These are phyloP conservation scores for Eremobia ochroleuca DNA, from an alignment of 2,888 invertebrate genomes.

Conservation along the genomic window DNA sequence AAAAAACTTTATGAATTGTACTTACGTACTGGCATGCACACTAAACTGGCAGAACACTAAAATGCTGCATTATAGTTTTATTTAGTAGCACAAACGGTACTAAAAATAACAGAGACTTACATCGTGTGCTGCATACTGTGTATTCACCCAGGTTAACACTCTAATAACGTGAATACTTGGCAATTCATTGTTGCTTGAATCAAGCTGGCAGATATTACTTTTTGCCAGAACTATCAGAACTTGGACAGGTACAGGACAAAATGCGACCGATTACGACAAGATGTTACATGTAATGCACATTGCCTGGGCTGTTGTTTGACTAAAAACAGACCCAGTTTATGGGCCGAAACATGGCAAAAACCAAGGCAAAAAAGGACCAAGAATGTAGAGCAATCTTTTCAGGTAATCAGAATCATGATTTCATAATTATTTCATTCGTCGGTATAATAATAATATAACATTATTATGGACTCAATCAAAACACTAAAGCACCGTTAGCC, in stretches of 20 bases:
- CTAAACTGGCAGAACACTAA: slow-evolving; percentile 5
- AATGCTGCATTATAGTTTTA: slow-evolving; percentile 26
- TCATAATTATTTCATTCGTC: background rate
- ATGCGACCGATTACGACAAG: background rate
- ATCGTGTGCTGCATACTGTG: slow-evolving; percentile 47
- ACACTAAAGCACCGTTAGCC: slow-evolving; percentile 79
- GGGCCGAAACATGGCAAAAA: background rate
- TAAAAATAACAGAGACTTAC: slow-evolving; percentile 40
- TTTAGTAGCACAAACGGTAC: slow-evolving; percentile 41
- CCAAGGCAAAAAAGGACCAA: background rate
- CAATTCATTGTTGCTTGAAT: background rate
- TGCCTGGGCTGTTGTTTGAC: background rate
- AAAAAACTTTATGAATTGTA: background rate
- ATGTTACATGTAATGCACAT: background rate
- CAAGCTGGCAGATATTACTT: background rate
- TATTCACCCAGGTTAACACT: background rate
- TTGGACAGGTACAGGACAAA: background rate
- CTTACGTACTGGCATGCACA: background rate
- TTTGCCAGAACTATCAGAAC: background rate
- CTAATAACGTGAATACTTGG: background rate
- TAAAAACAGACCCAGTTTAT: background rate
- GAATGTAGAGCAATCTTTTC: background rate
- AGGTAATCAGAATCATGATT: background rate
- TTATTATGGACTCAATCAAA: slow-evolving; percentile 64
- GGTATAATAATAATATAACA: background rate